Percentiles rank a stretch among this genome's conserved stretches.
phyloP scores from a whole-genome alignment of 2,113 vertebrate species.

The Silurus asotus region DNA sequence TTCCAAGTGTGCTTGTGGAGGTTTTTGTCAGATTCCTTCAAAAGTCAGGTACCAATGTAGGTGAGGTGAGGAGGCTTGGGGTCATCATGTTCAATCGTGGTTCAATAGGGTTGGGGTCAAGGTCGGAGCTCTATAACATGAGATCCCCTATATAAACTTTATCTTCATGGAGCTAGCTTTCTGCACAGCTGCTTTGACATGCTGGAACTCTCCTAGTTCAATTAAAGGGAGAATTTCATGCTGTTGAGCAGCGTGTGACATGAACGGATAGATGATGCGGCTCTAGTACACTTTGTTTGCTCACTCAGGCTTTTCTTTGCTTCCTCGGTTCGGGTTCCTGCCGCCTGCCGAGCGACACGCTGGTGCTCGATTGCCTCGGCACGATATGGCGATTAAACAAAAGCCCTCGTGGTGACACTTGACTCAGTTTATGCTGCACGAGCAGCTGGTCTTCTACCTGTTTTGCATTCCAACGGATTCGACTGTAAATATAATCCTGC shows the following conservation, averaged over 20 bases:
- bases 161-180: too few species aligned
- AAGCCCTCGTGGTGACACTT: not conserved
- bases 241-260: not conserved
- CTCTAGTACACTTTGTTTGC: not conserved
- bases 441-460: constrained; percentile 3
- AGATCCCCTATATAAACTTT: too few species aligned
- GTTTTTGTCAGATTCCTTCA: too few species aligned
- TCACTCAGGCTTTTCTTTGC: not conserved
- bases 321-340: not conserved
- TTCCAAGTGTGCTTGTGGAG: too few species aligned
- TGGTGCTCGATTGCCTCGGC: not conserved
- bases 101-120: too few species aligned
- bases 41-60: too few species aligned
- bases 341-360: constrained; percentile 1
- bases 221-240: too few species aligned
- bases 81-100: too few species aligned
- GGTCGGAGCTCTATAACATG: too few species aligned
- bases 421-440: not conserved
- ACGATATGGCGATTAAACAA: not conserved
- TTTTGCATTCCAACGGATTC: constrained; percentile 1
- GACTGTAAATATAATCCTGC: not conserved
- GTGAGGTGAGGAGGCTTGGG: too few species aligned
- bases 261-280: not conserved
- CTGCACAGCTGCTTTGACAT: too few species aligned
- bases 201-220: too few species aligned